A percentile compares a stretch with the other conserved stretches of the same genome.
Conservation (phyloP, 1,140 invertebrate species). For the Drosophila truncata region DNA sequence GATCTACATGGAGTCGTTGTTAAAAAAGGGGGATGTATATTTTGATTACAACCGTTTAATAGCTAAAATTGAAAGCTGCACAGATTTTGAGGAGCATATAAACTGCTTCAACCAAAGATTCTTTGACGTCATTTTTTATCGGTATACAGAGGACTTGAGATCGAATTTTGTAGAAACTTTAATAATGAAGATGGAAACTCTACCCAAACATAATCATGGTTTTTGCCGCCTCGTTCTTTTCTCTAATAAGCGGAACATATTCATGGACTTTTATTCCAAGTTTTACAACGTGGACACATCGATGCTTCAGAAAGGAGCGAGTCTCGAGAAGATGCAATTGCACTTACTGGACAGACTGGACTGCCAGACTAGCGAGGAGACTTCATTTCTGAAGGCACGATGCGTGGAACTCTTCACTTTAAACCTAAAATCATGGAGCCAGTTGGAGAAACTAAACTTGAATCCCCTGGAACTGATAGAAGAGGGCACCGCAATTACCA, state of each 20-base stretch:
- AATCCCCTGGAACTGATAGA: neutral
- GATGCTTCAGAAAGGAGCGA: neutral
- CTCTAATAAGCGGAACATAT: rapidly evolving
- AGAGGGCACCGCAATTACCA: neutral
- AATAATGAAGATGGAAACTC: too few relatives aligned
- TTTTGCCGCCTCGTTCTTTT: neutral
- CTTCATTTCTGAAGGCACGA: neutral
- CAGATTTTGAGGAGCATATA: neutral
- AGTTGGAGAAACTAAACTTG: neutral
- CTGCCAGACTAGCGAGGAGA: neutral
- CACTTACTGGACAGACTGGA: neutral
- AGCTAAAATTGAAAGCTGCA: neutral
- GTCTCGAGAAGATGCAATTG: neutral
- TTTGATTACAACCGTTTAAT: neutral
- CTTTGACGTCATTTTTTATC: neutral
- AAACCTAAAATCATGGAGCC: neutral
- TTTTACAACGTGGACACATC: neutral
- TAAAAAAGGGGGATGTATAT: neutral
- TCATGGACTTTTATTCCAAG: neutral
- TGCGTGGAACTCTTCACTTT: neutral
- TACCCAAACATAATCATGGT: neutral
- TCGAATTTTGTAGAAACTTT: neutral
- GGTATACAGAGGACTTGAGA: too few relatives aligned
- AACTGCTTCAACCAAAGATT: neutral
- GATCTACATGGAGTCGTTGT: neutral